phyloP scores from a whole-genome alignment of 2,113 vertebrate species.

The Catharus minimus region DNA sequence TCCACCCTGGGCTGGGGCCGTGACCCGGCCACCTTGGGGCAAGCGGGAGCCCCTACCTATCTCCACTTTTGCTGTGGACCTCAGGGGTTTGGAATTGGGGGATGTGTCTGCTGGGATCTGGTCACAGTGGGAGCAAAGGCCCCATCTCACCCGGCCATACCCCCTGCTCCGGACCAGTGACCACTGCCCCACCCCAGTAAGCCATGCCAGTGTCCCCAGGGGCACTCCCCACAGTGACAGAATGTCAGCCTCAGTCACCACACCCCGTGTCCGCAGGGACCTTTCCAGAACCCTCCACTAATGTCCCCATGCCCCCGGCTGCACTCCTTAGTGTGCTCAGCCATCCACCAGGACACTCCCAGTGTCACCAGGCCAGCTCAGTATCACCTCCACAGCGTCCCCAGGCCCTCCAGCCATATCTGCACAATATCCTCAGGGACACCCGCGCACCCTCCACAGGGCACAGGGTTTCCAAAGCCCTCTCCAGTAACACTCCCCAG shows the following conservation, averaged over 20 bases:
- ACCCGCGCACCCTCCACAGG: accelerated
- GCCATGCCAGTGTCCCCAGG: too few species aligned
- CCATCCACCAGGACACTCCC: background rate
- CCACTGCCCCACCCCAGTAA: background rate
- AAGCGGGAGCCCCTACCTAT: background rate
- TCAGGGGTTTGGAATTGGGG: accelerated
- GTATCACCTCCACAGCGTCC: accelerated
- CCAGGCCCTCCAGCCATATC: background rate
- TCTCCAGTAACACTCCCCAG: background rate
- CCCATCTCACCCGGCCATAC: background rate
- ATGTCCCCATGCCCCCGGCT: accelerated
- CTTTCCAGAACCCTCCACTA: background rate
- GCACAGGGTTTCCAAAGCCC: background rate
- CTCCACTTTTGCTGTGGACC: background rate
- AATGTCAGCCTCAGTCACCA: background rate
- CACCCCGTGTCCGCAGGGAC: too few species aligned
- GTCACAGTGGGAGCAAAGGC: background rate
- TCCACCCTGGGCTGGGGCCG: background rate
- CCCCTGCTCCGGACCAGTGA: background rate
- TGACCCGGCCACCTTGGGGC: accelerated
- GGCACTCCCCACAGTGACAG: accelerated
- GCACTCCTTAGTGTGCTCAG: background rate
- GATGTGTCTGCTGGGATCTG: background rate
- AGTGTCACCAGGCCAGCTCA: background rate
- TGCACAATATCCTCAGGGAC: background rate